These are phyloP conservation scores for Otus sunia DNA, from an alignment of 2,113 vertebrate species.

Conservation along the genomic window DNA sequence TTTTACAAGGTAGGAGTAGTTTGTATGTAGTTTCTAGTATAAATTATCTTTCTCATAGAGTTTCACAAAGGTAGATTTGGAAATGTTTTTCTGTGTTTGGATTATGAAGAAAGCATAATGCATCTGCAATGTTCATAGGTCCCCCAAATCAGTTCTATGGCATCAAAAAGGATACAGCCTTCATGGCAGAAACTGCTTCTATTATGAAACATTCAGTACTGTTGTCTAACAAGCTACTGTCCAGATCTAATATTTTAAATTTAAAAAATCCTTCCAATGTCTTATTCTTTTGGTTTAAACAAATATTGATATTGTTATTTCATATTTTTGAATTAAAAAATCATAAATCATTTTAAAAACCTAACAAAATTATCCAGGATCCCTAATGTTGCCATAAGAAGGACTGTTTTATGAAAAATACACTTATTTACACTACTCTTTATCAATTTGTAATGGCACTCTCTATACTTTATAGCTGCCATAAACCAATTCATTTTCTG, in stretches of 20 bases:
- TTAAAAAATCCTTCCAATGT: neutral
- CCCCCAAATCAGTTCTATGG: neutral
- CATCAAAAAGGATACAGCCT: neutral
- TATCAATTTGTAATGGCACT: neutral
- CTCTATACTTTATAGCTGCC: neutral
- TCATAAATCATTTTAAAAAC: neutral
- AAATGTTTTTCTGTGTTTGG: neutral
- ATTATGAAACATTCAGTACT: rapidly evolving
- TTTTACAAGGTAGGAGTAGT: neutral
- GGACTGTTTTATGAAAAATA: neutral
- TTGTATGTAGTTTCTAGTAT: neutral
- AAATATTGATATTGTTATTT: neutral
- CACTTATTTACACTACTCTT: neutral
- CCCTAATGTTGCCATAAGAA: neutral
- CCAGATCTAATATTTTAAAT: neutral
- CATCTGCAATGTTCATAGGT: neutral
- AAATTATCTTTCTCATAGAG: neutral
- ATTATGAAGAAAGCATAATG: neutral
- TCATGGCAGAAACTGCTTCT: neutral
- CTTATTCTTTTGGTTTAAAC: neutral
- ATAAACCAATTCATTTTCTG: neutral
- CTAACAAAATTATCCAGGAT: neutral
- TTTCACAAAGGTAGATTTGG: neutral
- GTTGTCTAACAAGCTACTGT: neutral
- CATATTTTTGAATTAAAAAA: neutral